Evolutionary conservation across 2,113 vertebrate species (phyloP).

Genomic region (Phodopus roborovskii): DNA sequence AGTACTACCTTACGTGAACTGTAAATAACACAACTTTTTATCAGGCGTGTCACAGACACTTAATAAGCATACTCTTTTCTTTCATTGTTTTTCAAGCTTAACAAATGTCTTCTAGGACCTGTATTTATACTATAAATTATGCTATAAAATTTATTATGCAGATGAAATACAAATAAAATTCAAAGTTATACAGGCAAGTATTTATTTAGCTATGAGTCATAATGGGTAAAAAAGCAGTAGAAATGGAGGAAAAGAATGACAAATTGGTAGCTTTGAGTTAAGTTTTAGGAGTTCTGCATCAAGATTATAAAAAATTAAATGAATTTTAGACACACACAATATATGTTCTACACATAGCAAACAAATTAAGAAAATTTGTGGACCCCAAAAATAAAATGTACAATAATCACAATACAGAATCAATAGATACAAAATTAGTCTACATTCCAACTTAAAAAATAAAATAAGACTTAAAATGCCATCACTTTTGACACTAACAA

Average conservation of each 20-base stretch:
- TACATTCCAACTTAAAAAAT: background rate
- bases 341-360: background rate
- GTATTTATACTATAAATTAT: background rate
- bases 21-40: background rate
- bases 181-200: background rate
- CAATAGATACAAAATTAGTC: background rate
- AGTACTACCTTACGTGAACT: background rate
- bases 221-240: background rate
- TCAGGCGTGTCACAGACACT: background rate
- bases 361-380: constrained; percentile 13
- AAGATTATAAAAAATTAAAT: background rate
- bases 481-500: background rate
- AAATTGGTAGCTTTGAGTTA: background rate
- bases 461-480: background rate
- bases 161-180: background rate
- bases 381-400: background rate
- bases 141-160: background rate
- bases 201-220: background rate
- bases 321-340: background rate
- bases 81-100: background rate
- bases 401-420: background rate
- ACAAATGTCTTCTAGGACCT: background rate
- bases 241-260: background rate
- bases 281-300: background rate
- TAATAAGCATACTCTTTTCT: background rate